phyloP scores from a whole-genome alignment of 2,113 vertebrate genomes.

The Crotalus viridis region DNA sequence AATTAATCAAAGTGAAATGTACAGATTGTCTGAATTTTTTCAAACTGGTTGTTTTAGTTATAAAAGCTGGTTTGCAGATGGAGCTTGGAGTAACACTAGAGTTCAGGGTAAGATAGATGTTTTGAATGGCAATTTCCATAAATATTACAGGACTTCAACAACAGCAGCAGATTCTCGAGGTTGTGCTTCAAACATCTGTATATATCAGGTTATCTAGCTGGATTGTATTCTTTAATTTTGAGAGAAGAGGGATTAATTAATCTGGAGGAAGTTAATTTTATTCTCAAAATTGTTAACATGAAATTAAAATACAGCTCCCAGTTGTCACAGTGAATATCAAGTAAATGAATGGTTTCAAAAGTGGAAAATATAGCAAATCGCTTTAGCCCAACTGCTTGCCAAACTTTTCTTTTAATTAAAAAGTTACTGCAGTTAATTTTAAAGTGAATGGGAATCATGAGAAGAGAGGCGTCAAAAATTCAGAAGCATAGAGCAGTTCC shows the following conservation, averaged over 20 bases:
- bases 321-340: neutral
- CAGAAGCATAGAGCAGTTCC: neutral
- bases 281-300: neutral
- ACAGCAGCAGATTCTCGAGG: neutral
- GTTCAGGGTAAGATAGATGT: neutral
- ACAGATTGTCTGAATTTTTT: neutral
- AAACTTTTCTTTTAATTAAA: neutral
- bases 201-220: neutral
- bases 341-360: neutral
- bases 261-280: neutral
- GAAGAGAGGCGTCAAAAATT: neutral
- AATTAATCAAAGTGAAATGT: conserved; percentile 8
- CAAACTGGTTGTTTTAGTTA: neutral
- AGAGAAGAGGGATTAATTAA: neutral
- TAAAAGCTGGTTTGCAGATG: neutral
- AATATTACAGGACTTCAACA: neutral
- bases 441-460: neutral
- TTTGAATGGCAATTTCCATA: neutral
- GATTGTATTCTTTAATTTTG: neutral
- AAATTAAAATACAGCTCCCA: neutral
- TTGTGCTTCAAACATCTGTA: neutral
- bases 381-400: neutral
- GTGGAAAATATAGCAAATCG: neutral
- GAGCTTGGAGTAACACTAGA: neutral
- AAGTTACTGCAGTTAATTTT: neutral